Base-by-base conservation (phyloP, 1,140 invertebrate species). In the Drosophila murphyi region DNA sequence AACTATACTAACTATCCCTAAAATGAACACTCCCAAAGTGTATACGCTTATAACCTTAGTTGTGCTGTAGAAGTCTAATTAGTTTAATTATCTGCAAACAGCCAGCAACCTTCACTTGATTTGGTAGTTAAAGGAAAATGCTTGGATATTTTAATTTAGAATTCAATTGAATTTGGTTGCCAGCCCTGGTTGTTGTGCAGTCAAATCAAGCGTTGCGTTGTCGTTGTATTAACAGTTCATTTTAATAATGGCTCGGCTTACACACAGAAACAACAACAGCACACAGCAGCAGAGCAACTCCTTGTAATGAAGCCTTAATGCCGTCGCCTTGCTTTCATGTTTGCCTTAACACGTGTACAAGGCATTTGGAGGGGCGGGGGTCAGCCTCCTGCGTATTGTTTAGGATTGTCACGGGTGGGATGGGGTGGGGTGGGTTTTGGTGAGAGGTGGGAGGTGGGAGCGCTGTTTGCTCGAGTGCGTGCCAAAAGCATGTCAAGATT, bases 271-370 rank as follows among this genome's bases (percentile, higher is more conserved):
- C 34, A 64, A 63, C 45, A 35, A 34, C 57, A 51, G 12, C 2
- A 59, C 29, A 35, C 31, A 34, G 56, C 4, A 32, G 43, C 32
- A 37, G 4, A 32, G 59, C 78, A 67, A 82, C 79, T 82, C 68
- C 64, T 72, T 63, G 76, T 87, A 87, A 87, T 87, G 76, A 87
- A 80, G 82, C 82, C 83, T 74, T 82, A 87, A 88, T 87, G 83
- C 71, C 75, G 54, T 43, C 45, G 63, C 48, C 72, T 52, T 67
- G 61, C 68, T 85, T 56, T 78, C 82, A 70, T 85, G 80, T 85
- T 83, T 72, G 67, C 54, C 60, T 71, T 63, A 62, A 70, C 70
- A 88, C 70, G 82, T 79, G 78, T 85, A 87, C 83, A 77, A 70
- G 80, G 64, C 80, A 61, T 37, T 7, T 29, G 28, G 29, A 5